Conservation (phyloP, 2,888 invertebrate genomes). For the Elmis aenea region DNA sequence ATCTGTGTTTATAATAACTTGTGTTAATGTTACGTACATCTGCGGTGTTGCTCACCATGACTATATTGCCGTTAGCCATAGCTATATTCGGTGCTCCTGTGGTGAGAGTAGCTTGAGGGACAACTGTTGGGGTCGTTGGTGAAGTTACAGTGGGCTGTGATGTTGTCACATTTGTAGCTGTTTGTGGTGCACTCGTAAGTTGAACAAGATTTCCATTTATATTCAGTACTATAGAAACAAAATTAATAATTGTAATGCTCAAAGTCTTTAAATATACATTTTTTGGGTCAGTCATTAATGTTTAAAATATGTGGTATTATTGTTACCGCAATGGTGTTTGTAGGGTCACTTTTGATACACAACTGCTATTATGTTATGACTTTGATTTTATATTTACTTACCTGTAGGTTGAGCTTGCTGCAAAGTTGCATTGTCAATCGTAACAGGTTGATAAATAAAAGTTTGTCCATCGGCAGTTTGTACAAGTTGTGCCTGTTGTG, state of each 20-base stretch:
- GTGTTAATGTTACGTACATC: constrained; percentile 37
- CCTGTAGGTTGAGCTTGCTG: constrained; percentile 59
- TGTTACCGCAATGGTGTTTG: no score
- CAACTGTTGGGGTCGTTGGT: constrained; percentile 43
- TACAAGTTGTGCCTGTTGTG: constrained; percentile 72
- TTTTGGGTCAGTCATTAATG: no score
- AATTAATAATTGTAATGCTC: constrained; percentile 8
- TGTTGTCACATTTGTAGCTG: constrained; percentile 34
- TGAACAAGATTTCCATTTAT: constrained; percentile 76
- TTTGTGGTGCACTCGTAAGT: constrained; percentile 46
- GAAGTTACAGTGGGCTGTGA: constrained; percentile 41
- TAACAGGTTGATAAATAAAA: constrained; percentile 78
- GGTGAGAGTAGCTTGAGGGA: constrained; percentile 41
- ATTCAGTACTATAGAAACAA: constrained; percentile 74
- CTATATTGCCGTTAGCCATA: constrained; percentile 66
- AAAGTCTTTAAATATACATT: no score
- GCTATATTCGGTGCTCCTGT: constrained; percentile 52
- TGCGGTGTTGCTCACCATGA: constrained; percentile 59
- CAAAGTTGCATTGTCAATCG: constrained; percentile 51
- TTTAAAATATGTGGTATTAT: background rate
- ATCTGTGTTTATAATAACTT: no score
- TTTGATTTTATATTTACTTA: no score
- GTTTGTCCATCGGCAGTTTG: constrained; percentile 93
- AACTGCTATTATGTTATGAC: no score
- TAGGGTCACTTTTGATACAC: no score